Evolutionary conservation across 1,140 invertebrate species (phyloP).

Genomic region (Hylaeus anthracinus): DNA sequence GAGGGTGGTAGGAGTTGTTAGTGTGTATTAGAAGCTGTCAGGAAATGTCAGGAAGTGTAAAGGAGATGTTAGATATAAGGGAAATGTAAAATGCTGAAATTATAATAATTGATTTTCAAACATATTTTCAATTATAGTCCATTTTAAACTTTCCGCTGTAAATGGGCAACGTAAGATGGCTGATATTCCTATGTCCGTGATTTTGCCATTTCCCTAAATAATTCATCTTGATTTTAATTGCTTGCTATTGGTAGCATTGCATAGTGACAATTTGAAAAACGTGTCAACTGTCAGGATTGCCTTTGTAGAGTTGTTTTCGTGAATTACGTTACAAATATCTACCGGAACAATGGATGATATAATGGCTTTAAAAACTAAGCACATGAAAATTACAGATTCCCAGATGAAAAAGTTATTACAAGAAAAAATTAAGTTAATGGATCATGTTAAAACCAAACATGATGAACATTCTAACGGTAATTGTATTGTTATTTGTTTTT

Average conservation of each 20-base stretch:
- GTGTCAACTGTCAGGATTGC: not conserved
- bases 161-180: no score
- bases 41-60: no score
- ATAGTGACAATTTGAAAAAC: constrained; percentile 14
- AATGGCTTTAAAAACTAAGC: constrained; percentile 1
- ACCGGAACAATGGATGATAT: constrained; percentile 7
- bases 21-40: no score
- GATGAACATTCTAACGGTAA: constrained; percentile 35
- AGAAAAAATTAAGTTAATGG: not conserved
- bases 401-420: constrained; percentile 11
- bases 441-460: constrained; percentile 18
- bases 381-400: constrained; percentile 2
- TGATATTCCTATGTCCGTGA: no score
- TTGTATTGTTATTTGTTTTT: not conserved
- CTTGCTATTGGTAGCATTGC: not conserved
- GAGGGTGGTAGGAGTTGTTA: no score
- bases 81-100: no score
- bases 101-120: no score
- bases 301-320: not conserved
- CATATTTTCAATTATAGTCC: no score
- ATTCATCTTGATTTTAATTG: no score
- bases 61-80: no score
- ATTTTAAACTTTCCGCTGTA: no score
- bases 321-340: not conserved
- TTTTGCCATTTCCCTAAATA: no score